Percentiles rank a stretch among this genome's conserved stretches.
These are phyloP conservation scores for Acipenser ruthenus DNA, from an alignment of 2,797 vertebrate genomes.

Conservation along the genomic window DNA sequence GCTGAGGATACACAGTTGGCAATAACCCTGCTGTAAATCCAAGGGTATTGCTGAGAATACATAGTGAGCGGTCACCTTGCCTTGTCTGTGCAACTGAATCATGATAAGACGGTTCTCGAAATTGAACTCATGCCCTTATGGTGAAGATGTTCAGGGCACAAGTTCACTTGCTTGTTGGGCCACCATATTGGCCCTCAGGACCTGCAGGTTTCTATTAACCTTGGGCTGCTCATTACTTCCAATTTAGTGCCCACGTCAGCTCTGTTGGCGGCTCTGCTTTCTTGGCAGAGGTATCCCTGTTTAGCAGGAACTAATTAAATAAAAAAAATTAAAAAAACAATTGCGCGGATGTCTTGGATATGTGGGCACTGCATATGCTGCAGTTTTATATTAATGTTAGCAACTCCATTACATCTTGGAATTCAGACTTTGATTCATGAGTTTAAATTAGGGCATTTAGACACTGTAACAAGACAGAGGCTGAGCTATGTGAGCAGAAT, in stretches of 20 bases:
- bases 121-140: not conserved
- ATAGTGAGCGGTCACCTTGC: slow-evolving; percentile 39
- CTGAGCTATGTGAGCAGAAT: not conserved
- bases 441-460: not conserved
- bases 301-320: too few species aligned
- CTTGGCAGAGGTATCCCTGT: not conserved
- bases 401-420: not conserved
- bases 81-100: slow-evolving; percentile 15
- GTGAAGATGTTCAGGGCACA: slow-evolving; percentile 2
- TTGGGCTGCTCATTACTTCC: not conserved
- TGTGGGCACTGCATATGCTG: not conserved
- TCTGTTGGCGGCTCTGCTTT: not conserved
- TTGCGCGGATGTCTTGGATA: too few species aligned
- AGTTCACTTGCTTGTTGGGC: not conserved
- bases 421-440: not conserved
- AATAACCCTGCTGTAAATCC: too few species aligned
- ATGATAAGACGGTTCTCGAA: slow-evolving; percentile 8
- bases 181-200: not conserved
- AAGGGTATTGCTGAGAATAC: slow-evolving; percentile 20
- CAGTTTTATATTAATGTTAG: not conserved
- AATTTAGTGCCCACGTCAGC: not conserved
- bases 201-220: not conserved
- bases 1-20: too few species aligned
- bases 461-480: too few species aligned
- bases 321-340: too few species aligned